phyloP scores from a whole-genome alignment of 2,113 vertebrate species.

The Mastomys natalensis region DNA sequence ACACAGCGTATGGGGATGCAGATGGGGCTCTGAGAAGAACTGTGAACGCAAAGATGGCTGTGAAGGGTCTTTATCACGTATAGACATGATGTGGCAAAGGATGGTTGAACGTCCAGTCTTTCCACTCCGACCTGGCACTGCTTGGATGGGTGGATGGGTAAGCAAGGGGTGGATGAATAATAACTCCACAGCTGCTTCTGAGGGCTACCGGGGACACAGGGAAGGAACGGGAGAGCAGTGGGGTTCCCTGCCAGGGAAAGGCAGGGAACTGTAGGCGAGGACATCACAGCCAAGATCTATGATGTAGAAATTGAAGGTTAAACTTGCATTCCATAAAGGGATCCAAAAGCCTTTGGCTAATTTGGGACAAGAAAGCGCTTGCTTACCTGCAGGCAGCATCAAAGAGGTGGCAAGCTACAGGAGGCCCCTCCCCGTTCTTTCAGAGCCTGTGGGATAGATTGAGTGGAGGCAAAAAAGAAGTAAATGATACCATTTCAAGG shows the following conservation, averaged over 20 bases:
- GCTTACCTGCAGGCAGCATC: constrained; percentile 66
- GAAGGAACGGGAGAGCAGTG: not conserved
- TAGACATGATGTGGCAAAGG: not conserved
- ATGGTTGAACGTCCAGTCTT: not conserved
- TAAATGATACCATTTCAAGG: constrained; percentile 18
- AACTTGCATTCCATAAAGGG: not conserved
- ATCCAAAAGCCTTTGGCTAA: constrained; percentile 8
- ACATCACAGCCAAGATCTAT: not conserved
- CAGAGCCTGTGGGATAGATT: not conserved
- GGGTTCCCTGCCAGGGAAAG: not conserved
- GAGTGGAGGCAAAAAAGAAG: constrained; percentile 16
- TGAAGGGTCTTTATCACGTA: not conserved
- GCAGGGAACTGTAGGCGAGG: not conserved
- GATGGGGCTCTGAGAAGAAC: too few species aligned
- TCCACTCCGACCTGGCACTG: not conserved
- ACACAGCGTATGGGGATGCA: not conserved
- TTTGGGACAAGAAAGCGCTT: constrained; percentile 19
- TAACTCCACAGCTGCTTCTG: not conserved
- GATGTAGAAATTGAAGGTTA: not conserved
- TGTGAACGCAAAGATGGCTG: not conserved
- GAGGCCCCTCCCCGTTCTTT: constrained; percentile 8
- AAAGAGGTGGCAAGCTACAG: not conserved
- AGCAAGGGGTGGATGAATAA: not conserved
- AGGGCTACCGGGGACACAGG: not conserved
- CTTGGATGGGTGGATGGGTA: too few species aligned